These are phyloP conservation scores for Acleris literana DNA, from an alignment of 2,888 invertebrate species.

Conservation along the genomic window DNA sequence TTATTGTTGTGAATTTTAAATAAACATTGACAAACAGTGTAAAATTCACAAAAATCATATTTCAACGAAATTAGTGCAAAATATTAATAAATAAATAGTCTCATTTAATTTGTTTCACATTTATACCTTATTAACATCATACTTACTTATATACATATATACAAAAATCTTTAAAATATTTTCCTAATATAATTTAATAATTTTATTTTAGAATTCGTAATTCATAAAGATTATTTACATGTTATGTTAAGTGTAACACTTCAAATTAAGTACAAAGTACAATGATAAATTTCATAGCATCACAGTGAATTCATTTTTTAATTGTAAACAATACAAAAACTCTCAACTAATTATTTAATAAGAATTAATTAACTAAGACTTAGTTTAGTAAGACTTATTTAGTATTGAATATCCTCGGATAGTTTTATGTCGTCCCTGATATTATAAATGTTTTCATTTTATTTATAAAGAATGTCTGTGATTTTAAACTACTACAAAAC, in stretches of 20 bases:
- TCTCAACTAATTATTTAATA: slow-evolving; percentile 26
- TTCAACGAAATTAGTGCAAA: slow-evolving; percentile 13
- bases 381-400: slow-evolving; percentile 15
- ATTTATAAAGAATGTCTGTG: no score
- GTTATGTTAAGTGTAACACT: slow-evolving; percentile 42
- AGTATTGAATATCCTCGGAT: slow-evolving; percentile 11
- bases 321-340: slow-evolving; percentile 36
- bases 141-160: slow-evolving; percentile 45
- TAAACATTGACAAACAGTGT: slow-evolving; percentile 1
- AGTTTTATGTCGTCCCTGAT: not conserved
- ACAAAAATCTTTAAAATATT: slow-evolving; percentile 50
- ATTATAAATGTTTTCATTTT: slow-evolving; percentile 1
- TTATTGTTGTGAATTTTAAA: not conserved
- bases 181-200: slow-evolving; percentile 39
- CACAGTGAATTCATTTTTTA: slow-evolving; percentile 76
- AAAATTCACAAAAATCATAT: not conserved
- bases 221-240: slow-evolving; percentile 42
- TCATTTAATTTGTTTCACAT: slow-evolving; percentile 36
- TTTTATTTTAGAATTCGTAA: slow-evolving; percentile 42
- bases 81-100: slow-evolving; percentile 28
- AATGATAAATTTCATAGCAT: slow-evolving; percentile 72
- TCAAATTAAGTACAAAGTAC: slow-evolving; percentile 51
- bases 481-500: not conserved
- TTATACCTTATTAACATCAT: slow-evolving; percentile 34
- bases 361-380: slow-evolving; percentile 12